Percentiles rank a stretch among this genome's conserved stretches.
Evolutionary conservation across 2,113 vertebrate genomes (phyloP).

Genomic region (Reinhardtius hippoglossoides): DNA sequence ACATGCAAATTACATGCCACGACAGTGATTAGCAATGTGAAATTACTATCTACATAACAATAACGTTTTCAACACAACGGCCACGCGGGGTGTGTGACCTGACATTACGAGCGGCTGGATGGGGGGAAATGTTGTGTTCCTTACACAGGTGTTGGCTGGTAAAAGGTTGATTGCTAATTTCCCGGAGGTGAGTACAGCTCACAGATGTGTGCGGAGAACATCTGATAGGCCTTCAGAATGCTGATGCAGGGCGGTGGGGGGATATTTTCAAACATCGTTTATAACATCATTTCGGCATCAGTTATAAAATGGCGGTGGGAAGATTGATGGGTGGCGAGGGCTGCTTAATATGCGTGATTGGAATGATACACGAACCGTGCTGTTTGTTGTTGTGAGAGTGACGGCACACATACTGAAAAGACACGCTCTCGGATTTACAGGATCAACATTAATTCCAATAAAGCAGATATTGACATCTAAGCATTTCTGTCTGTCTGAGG

Average conservation of each 20-base stretch:
- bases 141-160: conserved; percentile 72
- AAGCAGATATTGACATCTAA: conserved; percentile 43
- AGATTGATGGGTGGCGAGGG: conserved; percentile 73
- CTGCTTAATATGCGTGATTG: conserved; percentile 74
- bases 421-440: conserved; percentile 30
- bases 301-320: conserved; percentile 66
- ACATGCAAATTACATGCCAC: conserved; percentile 56
- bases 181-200: conserved; percentile 68
- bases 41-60: conserved; percentile 59
- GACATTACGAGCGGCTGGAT: conserved; percentile 52
- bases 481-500: conserved; percentile 34
- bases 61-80: conserved; percentile 41
- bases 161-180: conserved; percentile 80
- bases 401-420: conserved; percentile 40
- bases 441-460: conserved; percentile 63
- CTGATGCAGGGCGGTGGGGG: conserved; percentile 49
- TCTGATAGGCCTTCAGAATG: conserved; percentile 62
- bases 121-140: conserved; percentile 25
- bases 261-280: conserved; percentile 73
- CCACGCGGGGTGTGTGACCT: conserved; percentile 46
- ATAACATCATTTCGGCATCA: conserved; percentile 71
- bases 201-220: conserved; percentile 65
- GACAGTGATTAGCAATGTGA: conserved; percentile 63
- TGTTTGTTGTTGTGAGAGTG: conserved; percentile 45
- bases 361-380: conserved; percentile 49